A percentile compares a stretch with the other conserved stretches of the same genome.
These are phyloP conservation scores for Mya arenaria DNA, from an alignment of 1,140 invertebrate species.

Conservation along the genomic window DNA sequence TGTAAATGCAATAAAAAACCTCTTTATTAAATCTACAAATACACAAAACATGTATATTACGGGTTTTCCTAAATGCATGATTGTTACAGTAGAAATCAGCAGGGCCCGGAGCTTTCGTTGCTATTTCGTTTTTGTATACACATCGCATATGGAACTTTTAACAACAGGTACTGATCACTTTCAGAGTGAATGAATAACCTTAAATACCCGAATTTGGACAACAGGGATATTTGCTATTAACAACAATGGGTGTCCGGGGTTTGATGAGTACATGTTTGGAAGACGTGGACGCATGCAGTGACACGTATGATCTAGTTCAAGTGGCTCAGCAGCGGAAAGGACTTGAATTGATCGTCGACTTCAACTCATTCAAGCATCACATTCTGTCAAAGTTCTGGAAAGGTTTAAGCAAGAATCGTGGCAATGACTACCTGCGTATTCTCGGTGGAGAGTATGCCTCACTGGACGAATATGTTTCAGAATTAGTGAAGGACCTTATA, in stretches of 20 bases:
- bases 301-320: conserved; percentile 70
- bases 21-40: no score
- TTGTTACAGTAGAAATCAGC: no score
- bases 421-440: conserved; percentile 71
- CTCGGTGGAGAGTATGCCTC: conserved; percentile 75
- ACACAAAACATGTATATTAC: no score
- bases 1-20: no score
- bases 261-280: conserved; percentile 67
- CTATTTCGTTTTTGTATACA: no score
- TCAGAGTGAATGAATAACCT: no score
- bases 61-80: no score
- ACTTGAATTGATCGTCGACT: conserved; percentile 77
- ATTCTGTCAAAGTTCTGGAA: conserved; percentile 71
- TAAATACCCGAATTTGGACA: no score
- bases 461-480: conserved; percentile 66
- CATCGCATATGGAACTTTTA: no score
- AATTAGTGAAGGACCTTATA: conserved; percentile 71
- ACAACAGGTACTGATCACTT: no score
- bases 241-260: conserved; percentile 74
- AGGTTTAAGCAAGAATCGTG: conserved; percentile 54
- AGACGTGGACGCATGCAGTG: conserved; percentile 61
- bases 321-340: conserved; percentile 65
- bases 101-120: no score
- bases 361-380: conserved; percentile 71
- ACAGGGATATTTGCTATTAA: no score